Evolutionary conservation across 2,797 vertebrate genomes (phyloP).

Genomic region (Dipus sagitta): DNA sequence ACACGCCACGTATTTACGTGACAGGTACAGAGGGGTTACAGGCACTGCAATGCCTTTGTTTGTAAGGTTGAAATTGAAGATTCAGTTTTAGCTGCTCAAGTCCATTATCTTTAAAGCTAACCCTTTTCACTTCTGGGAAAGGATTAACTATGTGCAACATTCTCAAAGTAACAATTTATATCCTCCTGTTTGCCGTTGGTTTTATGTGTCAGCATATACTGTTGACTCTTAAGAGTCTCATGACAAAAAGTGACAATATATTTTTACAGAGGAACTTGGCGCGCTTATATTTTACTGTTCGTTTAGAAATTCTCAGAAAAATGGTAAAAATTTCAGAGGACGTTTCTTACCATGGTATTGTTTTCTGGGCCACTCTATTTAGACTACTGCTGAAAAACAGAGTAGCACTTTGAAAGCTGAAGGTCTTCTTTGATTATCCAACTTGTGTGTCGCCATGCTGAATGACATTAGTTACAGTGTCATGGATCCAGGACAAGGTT

Average conservation of each 20-base stretch:
- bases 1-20: slow-evolving; percentile 59
- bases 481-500: slow-evolving; percentile 82
- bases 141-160: slow-evolving; percentile 70
- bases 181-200: slow-evolving; percentile 63
- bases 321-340: slow-evolving; percentile 73
- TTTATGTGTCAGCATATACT: slow-evolving; percentile 78
- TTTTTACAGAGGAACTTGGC: slow-evolving; percentile 80
- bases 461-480: slow-evolving; percentile 85
- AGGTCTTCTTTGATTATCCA: slow-evolving; percentile 83
- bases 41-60: slow-evolving; percentile 64
- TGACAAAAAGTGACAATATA: slow-evolving; percentile 58
- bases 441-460: slow-evolving; percentile 85
- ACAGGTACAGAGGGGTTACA: slow-evolving; percentile 56
- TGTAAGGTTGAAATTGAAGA: slow-evolving; percentile 64
- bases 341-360: slow-evolving; percentile 78
- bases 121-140: slow-evolving; percentile 74
- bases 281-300: slow-evolving; percentile 67
- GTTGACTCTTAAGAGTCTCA: slow-evolving; percentile 76
- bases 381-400: slow-evolving; percentile 66
- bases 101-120: slow-evolving; percentile 75
- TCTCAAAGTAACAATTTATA: slow-evolving; percentile 64
- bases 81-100: slow-evolving; percentile 68
- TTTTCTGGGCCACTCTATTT: slow-evolving; percentile 78
- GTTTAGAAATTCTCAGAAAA: slow-evolving; percentile 75
- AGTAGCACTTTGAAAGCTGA: slow-evolving; percentile 67